Conservation (phyloP, 2,888 invertebrate genomes). For the Thalpophila matura region DNA sequence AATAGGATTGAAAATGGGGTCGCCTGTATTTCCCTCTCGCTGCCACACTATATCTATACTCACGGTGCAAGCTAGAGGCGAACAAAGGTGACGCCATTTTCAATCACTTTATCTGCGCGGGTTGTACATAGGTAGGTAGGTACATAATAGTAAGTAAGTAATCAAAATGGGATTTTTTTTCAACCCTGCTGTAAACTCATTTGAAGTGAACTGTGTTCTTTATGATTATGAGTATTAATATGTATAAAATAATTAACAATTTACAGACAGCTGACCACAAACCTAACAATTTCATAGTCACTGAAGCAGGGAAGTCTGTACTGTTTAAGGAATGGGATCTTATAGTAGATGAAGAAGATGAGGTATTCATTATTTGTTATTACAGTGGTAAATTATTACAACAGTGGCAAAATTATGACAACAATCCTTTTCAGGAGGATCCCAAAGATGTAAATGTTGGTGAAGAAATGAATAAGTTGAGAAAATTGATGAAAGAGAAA, state of each 20-base stretch:
- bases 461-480: conserved; percentile 83
- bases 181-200: too few species aligned
- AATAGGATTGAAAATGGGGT: too few species aligned
- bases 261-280: conserved; percentile 65
- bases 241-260: background rate
- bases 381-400: background rate
- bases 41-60: too few species aligned
- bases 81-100: too few species aligned
- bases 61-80: too few species aligned
- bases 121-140: too few species aligned
- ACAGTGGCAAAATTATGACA: background rate
- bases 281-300: conserved; percentile 76
- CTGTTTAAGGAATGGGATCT: conserved; percentile 93
- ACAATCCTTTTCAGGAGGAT: conserved; percentile 79
- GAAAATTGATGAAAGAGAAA: conserved; percentile 88
- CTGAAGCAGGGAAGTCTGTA: conserved; percentile 78
- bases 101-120: too few species aligned
- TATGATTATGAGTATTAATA: too few species aligned
- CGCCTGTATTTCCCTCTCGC: too few species aligned
- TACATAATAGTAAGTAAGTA: too few species aligned
- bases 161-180: too few species aligned
- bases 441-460: conserved; percentile 86
- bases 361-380: conserved; percentile 67
- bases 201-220: too few species aligned
- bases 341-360: conserved; percentile 87